A percentile compares a stretch with the other conserved stretches of the same genome.
Evolutionary conservation across 2,888 invertebrate genomes (phyloP).

Genomic region (Cryptocheilus praepositus): DNA sequence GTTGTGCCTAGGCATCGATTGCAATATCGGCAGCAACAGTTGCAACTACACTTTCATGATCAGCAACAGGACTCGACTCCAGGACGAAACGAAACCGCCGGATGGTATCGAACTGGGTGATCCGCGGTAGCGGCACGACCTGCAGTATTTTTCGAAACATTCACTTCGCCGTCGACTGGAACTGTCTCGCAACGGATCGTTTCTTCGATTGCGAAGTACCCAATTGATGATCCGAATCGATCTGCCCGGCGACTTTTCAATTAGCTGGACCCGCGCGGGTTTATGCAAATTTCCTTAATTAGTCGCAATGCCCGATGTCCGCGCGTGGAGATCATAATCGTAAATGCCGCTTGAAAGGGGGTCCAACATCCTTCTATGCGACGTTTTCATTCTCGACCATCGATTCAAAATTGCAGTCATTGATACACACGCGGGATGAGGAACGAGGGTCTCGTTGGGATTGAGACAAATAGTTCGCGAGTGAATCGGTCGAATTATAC

Average conservation of each 20-base stretch:
- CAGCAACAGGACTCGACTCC: constrained; percentile 21
- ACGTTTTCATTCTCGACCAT: neutral
- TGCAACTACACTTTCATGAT: constrained; percentile 55
- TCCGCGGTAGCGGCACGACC: constrained; percentile 23
- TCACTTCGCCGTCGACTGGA: constrained; percentile 17
- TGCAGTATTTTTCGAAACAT: constrained; percentile 26
- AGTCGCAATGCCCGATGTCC: constrained; percentile 30
- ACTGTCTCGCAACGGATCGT: neutral
- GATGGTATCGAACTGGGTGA: constrained; percentile 12
- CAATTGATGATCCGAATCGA: constrained; percentile 4
- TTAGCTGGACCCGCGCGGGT: constrained; percentile 44
- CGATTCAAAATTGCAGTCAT: too few relatives aligned
- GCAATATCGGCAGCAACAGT: neutral
- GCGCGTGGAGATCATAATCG: neutral
- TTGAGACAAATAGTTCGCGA: too few relatives aligned
- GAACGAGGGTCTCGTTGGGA: too few relatives aligned
- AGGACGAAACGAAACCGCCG: constrained; percentile 27
- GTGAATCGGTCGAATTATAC: too few relatives aligned
- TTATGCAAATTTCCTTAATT: constrained; percentile 57
- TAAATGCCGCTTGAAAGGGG: neutral
- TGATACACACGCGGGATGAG: too few relatives aligned
- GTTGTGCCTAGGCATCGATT: neutral
- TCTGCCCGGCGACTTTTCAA: constrained; percentile 17
- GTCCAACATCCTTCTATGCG: neutral
- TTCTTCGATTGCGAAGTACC: neutral